Evolutionary conservation across 2,113 vertebrate genomes (phyloP), one percentile per base, ranked within the genome.

Genomic region (Jaculus jaculus): DNA sequence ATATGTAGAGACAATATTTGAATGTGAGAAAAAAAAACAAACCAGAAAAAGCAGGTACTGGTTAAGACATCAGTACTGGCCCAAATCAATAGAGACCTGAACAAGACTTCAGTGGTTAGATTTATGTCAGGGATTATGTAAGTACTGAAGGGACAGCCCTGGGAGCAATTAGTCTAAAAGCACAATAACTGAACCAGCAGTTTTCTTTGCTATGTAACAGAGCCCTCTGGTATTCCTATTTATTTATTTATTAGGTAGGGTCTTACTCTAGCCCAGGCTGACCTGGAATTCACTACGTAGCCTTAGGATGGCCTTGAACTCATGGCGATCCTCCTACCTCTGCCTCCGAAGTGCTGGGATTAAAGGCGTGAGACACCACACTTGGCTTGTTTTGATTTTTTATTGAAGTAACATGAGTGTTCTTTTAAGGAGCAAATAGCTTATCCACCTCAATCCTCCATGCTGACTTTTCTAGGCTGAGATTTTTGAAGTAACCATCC

Each of bases 151-250:
- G 15, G 0, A 1, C 7, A 90, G 58, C 5, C 16, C 30, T 6
- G 3, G 9, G 20, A 51, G 17, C 21, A 20, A 2, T 47, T 51
- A n/a, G 13, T 20, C 3, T 71, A 60, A 89, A 83, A 87, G 66
- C 17, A 58, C 51, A 69, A 21, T 74, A 83, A 80, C 24, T 20
- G 72, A 83, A 60, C 28, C 58, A 34, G 30, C 21, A 3, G 1
- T 68, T 91, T 87, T 87, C 65, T 77, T 32, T 58, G 54, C 21
- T 75, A 32, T 13, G 80, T 77, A 71, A 72, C 61, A 94, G 89
- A 92, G n/a, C 71, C 93, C 61, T 90, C 68, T 65, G 65, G 73
- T 84, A 47, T 91, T 87, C 47, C 60, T 83, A 91, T 83, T 90
- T 65, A 66, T 91, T 89, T 89, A 87, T 16, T 28, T n/a, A n/a